Evolutionary conservation across 2,113 vertebrate species (phyloP), one percentile per base, ranked within the genome.

Genomic region (Silurus glanis): DNA sequence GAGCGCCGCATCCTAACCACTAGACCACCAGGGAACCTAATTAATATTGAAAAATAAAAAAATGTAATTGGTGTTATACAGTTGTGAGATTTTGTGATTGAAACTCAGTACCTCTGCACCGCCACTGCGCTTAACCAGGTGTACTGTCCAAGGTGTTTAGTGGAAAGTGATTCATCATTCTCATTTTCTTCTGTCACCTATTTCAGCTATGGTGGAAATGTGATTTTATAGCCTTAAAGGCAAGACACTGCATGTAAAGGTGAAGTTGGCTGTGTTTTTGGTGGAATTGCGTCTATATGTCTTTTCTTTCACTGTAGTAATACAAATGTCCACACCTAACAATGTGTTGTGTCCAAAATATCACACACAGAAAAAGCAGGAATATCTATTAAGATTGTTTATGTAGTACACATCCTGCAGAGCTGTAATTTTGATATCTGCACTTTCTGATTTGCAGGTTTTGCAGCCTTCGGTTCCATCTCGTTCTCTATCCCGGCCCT

Each of bases 401-500:
- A 45, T 45, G 16, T 28, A 19, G 37, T 3, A 71, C 71, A 74
- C 71, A 4, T 72, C 69, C 37, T 72, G 17, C 16, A 21, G 37
- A 74, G 71, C 53, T 58, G 1, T 61, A 47, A 45, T 80, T 80
- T 61, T 47, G 8, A 2, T 71, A 72, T 19, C 23, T 58, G 25
- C 28, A 19, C 75, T 21, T 51, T 28, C 49, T 82, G 16, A 25
- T 49, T 37, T 88, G 49, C 83, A 94, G 94, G 58, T 92, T 56
- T 74, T 92, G 56, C 92, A 93, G 87, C 93, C 90, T 17, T 74
- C 85, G 28, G 83, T 93, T 19, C 91, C 95, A 49, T 95, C 94
- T 6, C 94, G 94, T 66, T 97, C 97, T 0, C 64, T 94, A 92
- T 91, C 96, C 88, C 94, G 96, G 80, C 95, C 97, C 3, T 85